These are phyloP conservation scores for Lepidochrysops patricia DNA, from an alignment of 2,888 invertebrate species.

Conservation along the genomic window DNA sequence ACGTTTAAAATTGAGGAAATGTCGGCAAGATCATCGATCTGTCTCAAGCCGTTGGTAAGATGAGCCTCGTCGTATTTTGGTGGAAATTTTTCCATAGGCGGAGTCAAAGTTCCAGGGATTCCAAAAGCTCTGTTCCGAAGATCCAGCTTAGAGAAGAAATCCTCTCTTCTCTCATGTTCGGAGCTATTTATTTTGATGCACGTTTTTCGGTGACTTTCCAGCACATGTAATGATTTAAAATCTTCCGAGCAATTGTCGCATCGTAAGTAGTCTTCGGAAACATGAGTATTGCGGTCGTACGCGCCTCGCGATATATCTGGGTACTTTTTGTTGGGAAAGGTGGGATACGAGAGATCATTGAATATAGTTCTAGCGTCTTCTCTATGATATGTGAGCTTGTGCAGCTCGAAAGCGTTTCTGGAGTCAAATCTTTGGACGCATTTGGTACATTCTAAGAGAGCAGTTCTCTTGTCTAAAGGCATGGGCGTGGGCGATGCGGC, in stretches of 20 bases:
- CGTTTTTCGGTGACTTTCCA: constrained; percentile 78
- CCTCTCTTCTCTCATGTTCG: constrained; percentile 79
- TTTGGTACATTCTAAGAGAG: constrained; percentile 77
- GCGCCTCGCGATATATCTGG: constrained; percentile 83
- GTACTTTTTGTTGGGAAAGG: constrained; percentile 86
- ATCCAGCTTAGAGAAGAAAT: constrained; percentile 87
- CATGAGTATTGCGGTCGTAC: constrained; percentile 78
- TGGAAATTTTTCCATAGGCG: constrained; percentile 59
- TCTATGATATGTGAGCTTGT: constrained; percentile 78
- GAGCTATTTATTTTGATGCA: constrained; percentile 63
- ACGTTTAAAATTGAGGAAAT: constrained; percentile 89
- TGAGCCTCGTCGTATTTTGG: constrained; percentile 59
- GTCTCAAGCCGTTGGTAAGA: constrained; percentile 52
- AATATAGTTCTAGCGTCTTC: constrained; percentile 77
- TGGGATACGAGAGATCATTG: constrained; percentile 83
- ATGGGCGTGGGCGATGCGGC: constrained; percentile 52
- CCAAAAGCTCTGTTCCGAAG: constrained; percentile 80
- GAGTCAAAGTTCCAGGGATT: constrained; percentile 60
- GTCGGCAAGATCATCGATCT: constrained; percentile 84
- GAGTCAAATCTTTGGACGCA: constrained; percentile 85
- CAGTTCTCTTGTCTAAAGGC: constrained; percentile 54
- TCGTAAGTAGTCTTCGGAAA: constrained; percentile 77
- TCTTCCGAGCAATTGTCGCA: constrained; percentile 81
- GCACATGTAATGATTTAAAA: constrained; percentile 80
- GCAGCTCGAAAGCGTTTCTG: constrained; percentile 80